A percentile compares a stretch with the other conserved stretches of the same genome.
These are phyloP conservation scores for Paramormyrops hopkinsi DNA, from an alignment of 2,797 vertebrate species.

Conservation along the genomic window DNA sequence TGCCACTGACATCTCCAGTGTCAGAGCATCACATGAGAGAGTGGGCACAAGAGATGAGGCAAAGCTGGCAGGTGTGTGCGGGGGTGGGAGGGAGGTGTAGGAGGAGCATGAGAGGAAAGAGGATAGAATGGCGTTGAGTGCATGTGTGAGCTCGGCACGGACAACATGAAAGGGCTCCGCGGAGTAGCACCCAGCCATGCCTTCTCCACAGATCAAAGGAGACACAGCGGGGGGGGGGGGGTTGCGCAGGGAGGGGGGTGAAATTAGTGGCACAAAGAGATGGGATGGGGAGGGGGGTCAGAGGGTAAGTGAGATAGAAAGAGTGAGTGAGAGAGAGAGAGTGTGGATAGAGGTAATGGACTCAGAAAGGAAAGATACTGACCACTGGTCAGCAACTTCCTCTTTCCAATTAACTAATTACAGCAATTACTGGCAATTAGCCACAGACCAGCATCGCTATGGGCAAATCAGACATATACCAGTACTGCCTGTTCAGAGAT, in stretches of 20 bases:
- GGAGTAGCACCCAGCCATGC: neutral
- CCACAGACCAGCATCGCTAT: neutral
- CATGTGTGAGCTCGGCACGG: neutral
- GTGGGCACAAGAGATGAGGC: neutral
- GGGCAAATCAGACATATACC: neutral
- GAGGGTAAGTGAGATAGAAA: neutral
- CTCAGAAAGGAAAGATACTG: neutral
- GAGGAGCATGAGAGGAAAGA: neutral
- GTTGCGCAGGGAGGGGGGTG: neutral
- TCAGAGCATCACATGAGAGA: neutral
- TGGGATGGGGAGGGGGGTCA: neutral
- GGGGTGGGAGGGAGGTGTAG: neutral
- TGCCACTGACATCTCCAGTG: neutral
- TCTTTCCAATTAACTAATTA: neutral
- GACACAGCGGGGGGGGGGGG: neutral
- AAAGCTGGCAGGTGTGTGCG: neutral
- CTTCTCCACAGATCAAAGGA: constrained; percentile 12
- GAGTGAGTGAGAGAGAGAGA: neutral
- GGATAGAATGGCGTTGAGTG: neutral
- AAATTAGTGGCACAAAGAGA: neutral
- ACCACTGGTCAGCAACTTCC: neutral
- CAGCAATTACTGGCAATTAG: neutral
- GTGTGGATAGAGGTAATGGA: neutral
- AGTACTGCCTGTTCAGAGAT: neutral
- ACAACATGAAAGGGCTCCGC: neutral